phyloP scores from a whole-genome alignment of 2,888 invertebrate species.

The Clivina fossor region DNA sequence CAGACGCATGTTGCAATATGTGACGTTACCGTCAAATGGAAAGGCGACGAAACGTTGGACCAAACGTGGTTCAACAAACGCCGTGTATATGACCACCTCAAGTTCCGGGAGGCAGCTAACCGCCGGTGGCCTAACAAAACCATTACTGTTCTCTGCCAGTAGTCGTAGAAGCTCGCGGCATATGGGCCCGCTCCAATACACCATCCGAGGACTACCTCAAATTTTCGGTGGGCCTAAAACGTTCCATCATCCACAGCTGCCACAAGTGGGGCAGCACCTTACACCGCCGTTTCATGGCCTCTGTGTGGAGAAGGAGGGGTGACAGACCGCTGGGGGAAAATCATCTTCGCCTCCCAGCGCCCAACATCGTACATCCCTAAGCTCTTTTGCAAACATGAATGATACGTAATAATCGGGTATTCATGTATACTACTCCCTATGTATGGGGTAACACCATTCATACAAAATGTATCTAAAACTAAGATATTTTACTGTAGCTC shows the following conservation, averaged over 20 bases:
- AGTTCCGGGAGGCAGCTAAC: conserved; percentile 3
- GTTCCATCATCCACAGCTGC: neutral
- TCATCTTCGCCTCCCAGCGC: neutral
- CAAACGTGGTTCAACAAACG: neutral
- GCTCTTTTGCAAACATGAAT: too few species aligned
- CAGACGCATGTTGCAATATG: neutral
- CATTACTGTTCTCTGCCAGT: neutral
- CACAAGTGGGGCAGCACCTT: neutral
- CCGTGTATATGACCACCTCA: neutral
- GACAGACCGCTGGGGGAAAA: neutral
- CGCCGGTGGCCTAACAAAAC: neutral
- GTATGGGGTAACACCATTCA: too few species aligned
- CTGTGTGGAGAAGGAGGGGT: neutral
- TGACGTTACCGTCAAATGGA: neutral
- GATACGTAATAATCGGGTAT: too few species aligned
- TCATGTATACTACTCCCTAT: too few species aligned
- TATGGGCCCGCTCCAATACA: conserved; percentile 1
- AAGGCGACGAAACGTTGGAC: neutral
- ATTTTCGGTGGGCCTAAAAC: neutral
- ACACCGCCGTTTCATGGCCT: neutral
- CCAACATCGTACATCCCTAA: neutral
- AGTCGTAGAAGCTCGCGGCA: neutral
- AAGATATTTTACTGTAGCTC: too few species aligned
- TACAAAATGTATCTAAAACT: too few species aligned
- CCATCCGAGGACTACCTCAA: neutral